These are phyloP conservation scores for Pristionchus japonicus DNA, from an alignment of 2,888 invertebrate species.

Conservation along the genomic window DNA sequence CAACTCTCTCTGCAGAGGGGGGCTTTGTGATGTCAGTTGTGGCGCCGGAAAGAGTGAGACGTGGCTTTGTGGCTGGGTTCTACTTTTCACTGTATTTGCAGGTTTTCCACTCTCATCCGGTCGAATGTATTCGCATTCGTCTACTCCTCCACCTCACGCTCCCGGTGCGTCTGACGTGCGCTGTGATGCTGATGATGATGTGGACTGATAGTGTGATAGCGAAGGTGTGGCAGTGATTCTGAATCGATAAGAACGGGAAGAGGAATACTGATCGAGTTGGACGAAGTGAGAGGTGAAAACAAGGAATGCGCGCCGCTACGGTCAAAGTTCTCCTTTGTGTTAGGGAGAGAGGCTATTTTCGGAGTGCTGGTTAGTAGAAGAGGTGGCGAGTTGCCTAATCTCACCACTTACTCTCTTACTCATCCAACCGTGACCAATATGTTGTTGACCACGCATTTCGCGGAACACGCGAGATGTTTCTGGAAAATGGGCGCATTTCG, in stretches of 20 bases:
- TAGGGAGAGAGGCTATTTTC: background rate
- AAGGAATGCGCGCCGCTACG: background rate
- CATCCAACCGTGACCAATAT: background rate
- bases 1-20: background rate
- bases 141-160: background rate
- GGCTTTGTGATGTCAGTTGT: slow-evolving; percentile 8
- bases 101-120: no score
- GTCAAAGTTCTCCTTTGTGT: background rate
- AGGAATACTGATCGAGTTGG: slow-evolving; percentile 2
- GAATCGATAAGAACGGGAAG: background rate
- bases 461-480: background rate
- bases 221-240: background rate
- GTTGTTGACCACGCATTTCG: background rate
- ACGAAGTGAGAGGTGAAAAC: background rate
- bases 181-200: background rate
- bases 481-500: background rate
- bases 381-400: background rate
- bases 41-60: background rate
- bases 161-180: background rate
- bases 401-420: background rate
- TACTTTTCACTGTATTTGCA: no score
- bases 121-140: no score
- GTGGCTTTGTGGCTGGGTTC: background rate
- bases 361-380: background rate
- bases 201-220: background rate